Evolutionary conservation across 2,888 invertebrate genomes (phyloP), one percentile per base, ranked within the genome.

Genomic region (Asteroscopus sphinx): DNA sequence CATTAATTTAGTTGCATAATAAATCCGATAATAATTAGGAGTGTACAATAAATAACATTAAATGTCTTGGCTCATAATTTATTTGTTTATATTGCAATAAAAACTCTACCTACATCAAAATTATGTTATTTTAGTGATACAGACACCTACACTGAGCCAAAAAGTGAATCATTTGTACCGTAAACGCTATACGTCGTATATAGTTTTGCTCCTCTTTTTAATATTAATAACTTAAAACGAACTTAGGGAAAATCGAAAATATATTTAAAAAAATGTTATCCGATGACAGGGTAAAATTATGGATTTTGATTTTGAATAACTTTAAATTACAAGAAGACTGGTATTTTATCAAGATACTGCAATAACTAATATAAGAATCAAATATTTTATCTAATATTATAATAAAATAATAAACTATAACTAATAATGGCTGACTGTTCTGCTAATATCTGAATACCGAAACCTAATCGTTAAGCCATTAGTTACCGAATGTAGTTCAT

Each of bases 141-240:
- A 26, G 36, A 74, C 82, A 63, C 82, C 82, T 73, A 81, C 81
- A 63, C 63, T 49, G 35, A 46, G 53, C 62, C 65, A 68, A 47
- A 69, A 56, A 49, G 56, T 80, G 79, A 82, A 76, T 81, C 77
- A 82, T 70, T 68, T 68, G 60, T 37, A 61, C 63, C 67, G 62
- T 65, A 66, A 68, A 67, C 55, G 44, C n/a, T 52, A 62, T 67
- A 53, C 55, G 53, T n/a, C n/a, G n/a, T n/a, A n/a, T 51, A 40
- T 9, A 51, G 26, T 28, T 9, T 36, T 30, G 32, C 42, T 16
- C 36, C 35, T 49, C 37, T 35, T 66, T 59, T 62, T 44, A 53
- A 47, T 62, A 54, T 65, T 61, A 60, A 66, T 72, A 57, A 47
- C 40, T 37, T 61, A 40, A 40, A 49, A 53, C 41, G 30, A 58